Conservation (phyloP, 2,113 vertebrate species). For the Paradoxurus hermaphroditus region DNA sequence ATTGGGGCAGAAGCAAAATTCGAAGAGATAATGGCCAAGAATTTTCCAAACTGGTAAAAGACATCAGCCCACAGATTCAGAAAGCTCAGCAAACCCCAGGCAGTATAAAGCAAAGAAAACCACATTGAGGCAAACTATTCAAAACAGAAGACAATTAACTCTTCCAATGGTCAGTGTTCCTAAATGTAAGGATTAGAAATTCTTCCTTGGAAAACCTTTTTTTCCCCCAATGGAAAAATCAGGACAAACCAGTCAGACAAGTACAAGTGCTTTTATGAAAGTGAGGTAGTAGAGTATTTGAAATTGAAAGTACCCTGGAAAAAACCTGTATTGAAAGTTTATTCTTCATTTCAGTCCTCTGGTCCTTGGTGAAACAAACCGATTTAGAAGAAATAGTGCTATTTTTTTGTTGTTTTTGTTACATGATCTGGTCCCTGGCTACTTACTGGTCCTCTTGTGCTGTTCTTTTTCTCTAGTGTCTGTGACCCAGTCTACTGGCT, state of each 20-base stretch:
- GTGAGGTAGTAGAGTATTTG: neutral
- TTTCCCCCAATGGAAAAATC: neutral
- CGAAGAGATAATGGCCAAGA: neutral
- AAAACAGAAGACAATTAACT: constrained; percentile 13
- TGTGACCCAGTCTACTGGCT: neutral
- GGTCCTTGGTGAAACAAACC: neutral
- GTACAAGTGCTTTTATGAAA: constrained; percentile 14
- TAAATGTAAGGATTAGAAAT: neutral
- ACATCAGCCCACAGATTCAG: neutral
- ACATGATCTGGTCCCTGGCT: neutral
- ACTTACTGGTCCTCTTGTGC: neutral
- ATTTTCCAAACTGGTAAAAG: constrained; percentile 19
- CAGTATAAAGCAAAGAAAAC: neutral
- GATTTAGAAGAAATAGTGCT: neutral
- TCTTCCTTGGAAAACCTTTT: neutral
- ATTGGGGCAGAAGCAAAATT: neutral
- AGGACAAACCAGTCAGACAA: neutral
- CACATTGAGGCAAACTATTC: neutral
- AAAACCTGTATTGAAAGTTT: neutral
- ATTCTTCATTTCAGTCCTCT: neutral
- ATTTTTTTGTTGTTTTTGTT: neutral
- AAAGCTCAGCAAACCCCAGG: neutral
- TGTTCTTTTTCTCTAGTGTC: neutral
- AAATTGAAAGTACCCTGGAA: constrained; percentile 13
- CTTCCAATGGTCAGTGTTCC: constrained; percentile 2